Percentiles rank a stretch among this genome's conserved stretches.
phyloP scores from a whole-genome alignment of 2,888 invertebrate species.

The Temnothorax ravouxi region DNA sequence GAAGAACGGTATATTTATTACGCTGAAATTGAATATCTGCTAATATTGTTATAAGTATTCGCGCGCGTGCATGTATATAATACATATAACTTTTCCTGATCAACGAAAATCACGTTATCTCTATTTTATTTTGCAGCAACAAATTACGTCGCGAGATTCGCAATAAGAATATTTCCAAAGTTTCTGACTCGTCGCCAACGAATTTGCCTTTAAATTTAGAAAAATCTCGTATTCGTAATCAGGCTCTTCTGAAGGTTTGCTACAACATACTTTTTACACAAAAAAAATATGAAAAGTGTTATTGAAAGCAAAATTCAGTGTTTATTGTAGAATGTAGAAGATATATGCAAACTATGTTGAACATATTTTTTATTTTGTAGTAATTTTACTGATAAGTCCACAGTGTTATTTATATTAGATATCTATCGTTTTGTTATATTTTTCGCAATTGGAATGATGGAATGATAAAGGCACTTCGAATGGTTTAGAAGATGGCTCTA shows the following conservation, averaged over 20 bases:
- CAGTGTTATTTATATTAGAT: not conserved
- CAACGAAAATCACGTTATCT: not conserved
- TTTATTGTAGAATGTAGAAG: not conserved
- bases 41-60: slow-evolving; percentile 1
- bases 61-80: not conserved
- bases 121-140: slow-evolving; percentile 66
- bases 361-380: not conserved
- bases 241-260: slow-evolving; percentile 80
- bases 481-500: not conserved
- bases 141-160: slow-evolving; percentile 60
- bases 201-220: slow-evolving; percentile 73
- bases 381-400: slow-evolving; percentile 7
- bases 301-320: slow-evolving; percentile 1
- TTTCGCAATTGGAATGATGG: not conserved
- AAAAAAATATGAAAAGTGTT: not conserved
- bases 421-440: slow-evolving; percentile 14
- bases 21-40: not conserved
- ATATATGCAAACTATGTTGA: not conserved
- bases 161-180: slow-evolving; percentile 16
- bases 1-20: slow-evolving; percentile 76
- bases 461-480: not conserved
- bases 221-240: slow-evolving; percentile 78
- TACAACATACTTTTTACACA: not conserved
- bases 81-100: not conserved
- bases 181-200: slow-evolving; percentile 39